Evolutionary conservation across 2,113 vertebrate species (phyloP), one percentile per base, ranked within the genome.

Genomic region (Holacanthus passer): DNA sequence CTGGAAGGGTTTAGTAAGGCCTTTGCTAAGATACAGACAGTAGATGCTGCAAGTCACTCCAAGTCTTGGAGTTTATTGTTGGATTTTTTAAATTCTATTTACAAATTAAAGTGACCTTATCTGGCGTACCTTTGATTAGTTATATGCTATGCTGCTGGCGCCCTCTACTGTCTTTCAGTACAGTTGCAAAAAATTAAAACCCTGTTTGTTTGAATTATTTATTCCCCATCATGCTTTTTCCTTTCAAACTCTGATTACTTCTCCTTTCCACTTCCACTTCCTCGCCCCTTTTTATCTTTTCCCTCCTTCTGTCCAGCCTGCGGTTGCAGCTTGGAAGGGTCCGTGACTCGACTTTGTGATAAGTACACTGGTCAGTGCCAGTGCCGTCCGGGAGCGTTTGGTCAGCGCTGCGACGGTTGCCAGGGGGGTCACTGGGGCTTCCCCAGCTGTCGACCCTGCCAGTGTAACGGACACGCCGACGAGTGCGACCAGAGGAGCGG

Each of bases 401-500:
- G 98, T 2, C 92, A 83, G 17, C 96, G 85, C 29, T 99, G 98
- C 0, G 96, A 99, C 66, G 94, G 92, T 35, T 99, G 98, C 85
- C 97, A 97, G 86, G 89, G 89, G 0, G 97, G 97, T n/a, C 94
- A 99, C 93, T 99, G 98, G 97, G 98, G 98, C 66, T 99, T 99
- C 92, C 98, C 98, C 0, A 83, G 77, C 82, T 99, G 98, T 91
- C 94, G 87, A 48, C 96, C 93, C 0, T 99, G 98, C 90, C 96
- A 95, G 69, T 99, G 98, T 84, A 98, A 98, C 0, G 96, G 97
- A 10, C 98, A 96, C 0, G 83, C 97, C 0, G 96, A 97, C 6
- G 94, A 94, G 27, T 99, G 98, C 0, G 94, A 99, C 56, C 93
- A 96, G 45, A 94, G 66, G 72, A 97, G 94, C 0, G 98, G 98